Conservation (phyloP, 2,888 invertebrate species). For the Hydraecia micacea region DNA sequence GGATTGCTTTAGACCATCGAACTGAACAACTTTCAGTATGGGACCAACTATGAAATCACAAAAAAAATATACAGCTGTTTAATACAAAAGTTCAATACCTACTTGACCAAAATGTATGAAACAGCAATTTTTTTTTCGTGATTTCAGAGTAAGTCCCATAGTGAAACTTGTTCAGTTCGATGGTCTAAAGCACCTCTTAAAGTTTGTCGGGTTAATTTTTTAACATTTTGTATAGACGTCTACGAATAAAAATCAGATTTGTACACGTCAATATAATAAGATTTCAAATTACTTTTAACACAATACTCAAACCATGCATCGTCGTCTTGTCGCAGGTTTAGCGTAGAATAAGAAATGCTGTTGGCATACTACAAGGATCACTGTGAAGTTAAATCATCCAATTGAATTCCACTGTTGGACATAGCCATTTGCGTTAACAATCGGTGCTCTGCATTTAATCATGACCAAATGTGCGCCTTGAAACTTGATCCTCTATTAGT, state of each 20-base stretch:
- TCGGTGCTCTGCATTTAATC: not conserved
- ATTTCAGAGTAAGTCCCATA: too few relatives aligned
- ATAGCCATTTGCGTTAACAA: not conserved
- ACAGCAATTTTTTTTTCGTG: too few relatives aligned
- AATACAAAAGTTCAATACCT: too few relatives aligned
- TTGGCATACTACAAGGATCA: not conserved
- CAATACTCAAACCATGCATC: not conserved
- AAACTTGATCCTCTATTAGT: constrained; percentile 9
- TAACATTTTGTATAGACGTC: too few relatives aligned
- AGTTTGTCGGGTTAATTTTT: too few relatives aligned
- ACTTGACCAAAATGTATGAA: too few relatives aligned
- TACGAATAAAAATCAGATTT: not conserved
- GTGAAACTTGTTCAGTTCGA: too few relatives aligned
- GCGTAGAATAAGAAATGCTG: not conserved
- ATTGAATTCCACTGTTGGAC: not conserved
- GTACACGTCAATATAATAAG: not conserved
- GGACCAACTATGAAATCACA: too few relatives aligned
- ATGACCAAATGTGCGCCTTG: not conserved
- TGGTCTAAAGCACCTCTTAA: too few relatives aligned
- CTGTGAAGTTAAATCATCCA: not conserved
- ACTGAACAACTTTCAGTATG: too few relatives aligned
- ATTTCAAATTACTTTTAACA: not conserved
- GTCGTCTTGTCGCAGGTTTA: not conserved
- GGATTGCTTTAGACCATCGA: too few relatives aligned
- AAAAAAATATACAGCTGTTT: too few relatives aligned